Evolutionary conservation across 2,888 invertebrate species (phyloP).

Genomic region (Cheilosia scutellata): DNA sequence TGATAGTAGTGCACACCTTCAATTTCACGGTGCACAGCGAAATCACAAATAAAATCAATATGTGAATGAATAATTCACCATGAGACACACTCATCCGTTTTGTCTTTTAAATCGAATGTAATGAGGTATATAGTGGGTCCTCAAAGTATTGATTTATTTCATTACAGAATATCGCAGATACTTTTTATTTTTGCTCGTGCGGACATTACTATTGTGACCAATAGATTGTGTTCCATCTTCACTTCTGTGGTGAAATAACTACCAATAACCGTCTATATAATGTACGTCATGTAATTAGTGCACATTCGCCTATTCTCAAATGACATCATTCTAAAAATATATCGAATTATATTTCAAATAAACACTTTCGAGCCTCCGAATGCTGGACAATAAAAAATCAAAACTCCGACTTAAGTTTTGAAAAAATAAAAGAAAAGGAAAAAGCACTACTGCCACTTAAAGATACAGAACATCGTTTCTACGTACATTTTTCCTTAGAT

Average conservation of each 20-base stretch:
- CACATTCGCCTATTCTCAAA: slow-evolving; percentile 21
- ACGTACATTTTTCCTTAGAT: slow-evolving; percentile 66
- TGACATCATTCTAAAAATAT: slow-evolving; percentile 60
- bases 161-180: slow-evolving; percentile 18
- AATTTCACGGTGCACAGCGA: slow-evolving; percentile 33
- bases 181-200: neutral
- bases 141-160: slow-evolving; percentile 55
- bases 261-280: neutral
- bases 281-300: slow-evolving; percentile 35
- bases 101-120: slow-evolving; percentile 18
- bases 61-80: slow-evolving; percentile 45
- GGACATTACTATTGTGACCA: slow-evolving; percentile 29
- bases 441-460: slow-evolving; percentile 13
- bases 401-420: neutral
- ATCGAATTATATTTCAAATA: slow-evolving; percentile 6
- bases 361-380: neutral
- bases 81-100: neutral
- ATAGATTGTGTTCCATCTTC: slow-evolving; percentile 10
- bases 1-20: slow-evolving; percentile 32
- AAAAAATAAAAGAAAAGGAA: neutral
- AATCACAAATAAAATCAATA: slow-evolving; percentile 67
- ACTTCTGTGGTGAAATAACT: slow-evolving; percentile 51
- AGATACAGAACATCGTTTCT: slow-evolving; percentile 39
- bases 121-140: slow-evolving; percentile 12
- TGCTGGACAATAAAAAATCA: neutral